Percentiles rank a stretch among this genome's conserved stretches.
Conservation (phyloP, 2,797 vertebrate species). For the Lacerta viridis region DNA sequence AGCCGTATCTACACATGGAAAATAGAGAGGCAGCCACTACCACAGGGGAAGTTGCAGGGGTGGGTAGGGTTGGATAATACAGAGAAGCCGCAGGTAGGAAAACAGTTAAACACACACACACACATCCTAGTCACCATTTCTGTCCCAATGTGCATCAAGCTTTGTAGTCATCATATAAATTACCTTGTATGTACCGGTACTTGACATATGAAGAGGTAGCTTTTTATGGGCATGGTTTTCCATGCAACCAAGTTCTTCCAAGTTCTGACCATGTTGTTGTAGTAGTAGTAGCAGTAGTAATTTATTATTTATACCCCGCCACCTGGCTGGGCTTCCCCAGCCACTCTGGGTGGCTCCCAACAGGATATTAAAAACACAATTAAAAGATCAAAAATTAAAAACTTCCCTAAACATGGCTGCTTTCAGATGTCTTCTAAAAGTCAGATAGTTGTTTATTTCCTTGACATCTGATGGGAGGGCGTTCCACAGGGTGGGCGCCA, state of each 20-base stretch:
- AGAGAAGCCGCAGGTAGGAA: background rate
- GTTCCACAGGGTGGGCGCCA: too few species aligned
- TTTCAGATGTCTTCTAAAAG: too few species aligned
- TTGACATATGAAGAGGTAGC: background rate
- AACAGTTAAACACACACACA: background rate
- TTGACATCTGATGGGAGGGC: too few species aligned
- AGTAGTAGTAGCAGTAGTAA: too few species aligned
- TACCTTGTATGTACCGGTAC: background rate
- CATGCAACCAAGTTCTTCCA: background rate
- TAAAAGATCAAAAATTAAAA: too few species aligned
- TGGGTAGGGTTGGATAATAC: background rate
- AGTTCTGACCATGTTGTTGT: background rate
- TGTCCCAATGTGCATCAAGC: background rate
- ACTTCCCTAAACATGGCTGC: too few species aligned
- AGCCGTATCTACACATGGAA: background rate
- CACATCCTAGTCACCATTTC: background rate
- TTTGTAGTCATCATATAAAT: background rate
- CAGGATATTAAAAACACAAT: too few species aligned
- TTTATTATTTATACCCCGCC: too few species aligned
- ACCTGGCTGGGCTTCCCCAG: too few species aligned
- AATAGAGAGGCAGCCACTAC: background rate
- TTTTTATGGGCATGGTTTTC: background rate
- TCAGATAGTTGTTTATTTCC: too few species aligned
- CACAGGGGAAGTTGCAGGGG: too few species aligned
- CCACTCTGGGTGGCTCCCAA: too few species aligned